These are phyloP conservation scores for Lasioglossum marginatum DNA, from an alignment of 2,888 invertebrate genomes.

Conservation along the genomic window DNA sequence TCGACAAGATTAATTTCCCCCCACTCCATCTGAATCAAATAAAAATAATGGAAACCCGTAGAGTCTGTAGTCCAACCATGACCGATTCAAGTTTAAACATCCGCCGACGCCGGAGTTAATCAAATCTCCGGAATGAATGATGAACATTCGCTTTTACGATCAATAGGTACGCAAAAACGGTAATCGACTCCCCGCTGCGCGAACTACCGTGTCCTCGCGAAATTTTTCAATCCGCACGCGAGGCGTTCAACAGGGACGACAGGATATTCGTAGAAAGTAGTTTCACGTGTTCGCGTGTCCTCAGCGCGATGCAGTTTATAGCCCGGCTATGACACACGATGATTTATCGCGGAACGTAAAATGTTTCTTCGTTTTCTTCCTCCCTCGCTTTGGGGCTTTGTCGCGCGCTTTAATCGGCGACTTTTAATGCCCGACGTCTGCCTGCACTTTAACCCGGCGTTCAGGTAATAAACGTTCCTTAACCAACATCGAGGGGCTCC, in stretches of 20 bases:
- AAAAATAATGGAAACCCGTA: neutral
- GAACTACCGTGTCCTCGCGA: neutral
- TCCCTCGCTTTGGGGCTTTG: conserved; percentile 12
- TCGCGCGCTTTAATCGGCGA: conserved; percentile 26
- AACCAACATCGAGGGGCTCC: neutral
- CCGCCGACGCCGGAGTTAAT: neutral
- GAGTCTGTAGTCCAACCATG: neutral
- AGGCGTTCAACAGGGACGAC: neutral
- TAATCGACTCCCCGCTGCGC: neutral
- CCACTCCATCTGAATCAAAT: neutral
- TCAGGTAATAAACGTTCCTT: conserved; percentile 33
- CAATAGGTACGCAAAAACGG: conserved; percentile 2
- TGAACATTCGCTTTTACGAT: neutral
- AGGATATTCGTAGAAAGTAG: conserved; percentile 19
- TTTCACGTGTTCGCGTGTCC: conserved; percentile 21
- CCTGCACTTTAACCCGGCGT: neutral
- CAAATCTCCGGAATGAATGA: neutral
- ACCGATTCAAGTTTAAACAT: neutral
- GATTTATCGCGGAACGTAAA: conserved; percentile 51
- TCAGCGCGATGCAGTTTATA: conserved; percentile 33
- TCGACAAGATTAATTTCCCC: neutral
- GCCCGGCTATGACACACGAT: conserved; percentile 17
- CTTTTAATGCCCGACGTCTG: conserved; percentile 12
- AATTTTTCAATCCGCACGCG: neutral
- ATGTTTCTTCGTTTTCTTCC: neutral